Evolutionary conservation across 2,113 vertebrate genomes (phyloP).

Genomic region (Rousettus leschenaultii): DNA sequence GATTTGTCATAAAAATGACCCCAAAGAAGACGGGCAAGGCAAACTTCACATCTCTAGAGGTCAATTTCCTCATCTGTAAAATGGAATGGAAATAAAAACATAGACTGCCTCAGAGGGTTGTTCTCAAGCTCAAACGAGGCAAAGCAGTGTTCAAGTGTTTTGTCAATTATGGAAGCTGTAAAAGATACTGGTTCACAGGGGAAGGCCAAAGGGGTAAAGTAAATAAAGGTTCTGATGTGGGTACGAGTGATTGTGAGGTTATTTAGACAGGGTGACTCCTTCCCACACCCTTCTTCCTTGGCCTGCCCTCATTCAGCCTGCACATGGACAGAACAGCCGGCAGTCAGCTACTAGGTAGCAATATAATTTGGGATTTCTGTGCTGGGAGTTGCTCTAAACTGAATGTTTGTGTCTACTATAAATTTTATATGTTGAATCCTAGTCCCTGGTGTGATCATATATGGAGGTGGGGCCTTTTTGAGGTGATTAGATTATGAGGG

Average conservation of each 20-base stretch:
- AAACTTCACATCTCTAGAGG: not conserved
- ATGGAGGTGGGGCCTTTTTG: not conserved
- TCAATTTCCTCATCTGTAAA: not conserved
- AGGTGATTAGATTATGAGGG: not conserved
- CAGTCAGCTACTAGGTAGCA: not conserved
- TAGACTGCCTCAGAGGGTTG: not conserved
- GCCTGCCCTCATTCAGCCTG: not conserved
- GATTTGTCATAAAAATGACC: not conserved
- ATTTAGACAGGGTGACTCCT: not conserved
- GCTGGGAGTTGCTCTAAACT: not conserved
- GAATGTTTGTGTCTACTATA: not conserved
- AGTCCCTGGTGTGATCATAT: not conserved
- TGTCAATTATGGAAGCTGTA: not conserved
- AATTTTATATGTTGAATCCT: not conserved
- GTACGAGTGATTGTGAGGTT: rapidly evolving
- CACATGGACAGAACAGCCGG: not conserved
- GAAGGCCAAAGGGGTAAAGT: not conserved
- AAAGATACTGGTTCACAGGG: not conserved
- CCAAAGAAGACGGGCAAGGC: not conserved
- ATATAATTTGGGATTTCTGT: not conserved
- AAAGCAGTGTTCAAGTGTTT: not conserved
- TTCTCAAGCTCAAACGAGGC: not conserved
- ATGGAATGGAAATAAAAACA: not conserved
- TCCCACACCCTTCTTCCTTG: no score
- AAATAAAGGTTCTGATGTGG: not conserved